These are phyloP conservation scores for Hephaestus fuliginosus DNA, from an alignment of 2,797 vertebrate species.

Conservation along the genomic window DNA sequence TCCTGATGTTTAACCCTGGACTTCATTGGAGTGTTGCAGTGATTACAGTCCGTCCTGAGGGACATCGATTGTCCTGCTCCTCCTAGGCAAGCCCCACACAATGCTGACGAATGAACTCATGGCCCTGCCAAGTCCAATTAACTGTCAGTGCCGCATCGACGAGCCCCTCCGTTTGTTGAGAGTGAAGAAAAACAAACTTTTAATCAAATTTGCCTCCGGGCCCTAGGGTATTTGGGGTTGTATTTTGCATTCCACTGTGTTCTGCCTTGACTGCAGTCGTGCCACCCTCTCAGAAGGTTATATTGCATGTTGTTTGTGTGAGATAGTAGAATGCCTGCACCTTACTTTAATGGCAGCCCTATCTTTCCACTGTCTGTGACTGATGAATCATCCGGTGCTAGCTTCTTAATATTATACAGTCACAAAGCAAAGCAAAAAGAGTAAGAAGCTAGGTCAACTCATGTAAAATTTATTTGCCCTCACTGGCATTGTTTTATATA, in stretches of 20 bases:
- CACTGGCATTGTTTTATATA: slow-evolving; percentile 36
- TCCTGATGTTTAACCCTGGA: slow-evolving; percentile 94
- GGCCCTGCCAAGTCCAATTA: slow-evolving; percentile 98
- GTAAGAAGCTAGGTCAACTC: slow-evolving; percentile 32
- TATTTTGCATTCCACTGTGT: slow-evolving; percentile 85
- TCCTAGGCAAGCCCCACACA: slow-evolving; percentile 93
- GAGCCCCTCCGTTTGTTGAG: slow-evolving; percentile 86
- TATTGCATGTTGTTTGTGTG: slow-evolving; percentile 75
- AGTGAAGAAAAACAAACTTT: slow-evolving; percentile 91
- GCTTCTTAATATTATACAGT: slow-evolving; percentile 45
- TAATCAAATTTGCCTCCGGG: slow-evolving; percentile 89
- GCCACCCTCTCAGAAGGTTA: slow-evolving; percentile 78
- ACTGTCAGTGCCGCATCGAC: slow-evolving; percentile 91
- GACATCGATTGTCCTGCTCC: slow-evolving; percentile 92
- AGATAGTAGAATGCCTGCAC: slow-evolving; percentile 58
- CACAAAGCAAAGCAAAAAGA: slow-evolving; percentile 37
- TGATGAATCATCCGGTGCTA: slow-evolving; percentile 49
- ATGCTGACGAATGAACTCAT: slow-evolving; percentile 96
- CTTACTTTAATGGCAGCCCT: slow-evolving; percentile 47
- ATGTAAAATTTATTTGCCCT: slow-evolving; percentile 44
- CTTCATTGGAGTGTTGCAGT: slow-evolving; percentile 94
- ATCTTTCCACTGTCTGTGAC: slow-evolving; percentile 53
- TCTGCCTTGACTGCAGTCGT: slow-evolving; percentile 74
- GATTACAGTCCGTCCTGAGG: slow-evolving; percentile 93
- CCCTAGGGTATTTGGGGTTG: slow-evolving; percentile 86